Evolutionary conservation across 2,888 invertebrate species (phyloP).

Genomic region (Coelopa pilipes): DNA sequence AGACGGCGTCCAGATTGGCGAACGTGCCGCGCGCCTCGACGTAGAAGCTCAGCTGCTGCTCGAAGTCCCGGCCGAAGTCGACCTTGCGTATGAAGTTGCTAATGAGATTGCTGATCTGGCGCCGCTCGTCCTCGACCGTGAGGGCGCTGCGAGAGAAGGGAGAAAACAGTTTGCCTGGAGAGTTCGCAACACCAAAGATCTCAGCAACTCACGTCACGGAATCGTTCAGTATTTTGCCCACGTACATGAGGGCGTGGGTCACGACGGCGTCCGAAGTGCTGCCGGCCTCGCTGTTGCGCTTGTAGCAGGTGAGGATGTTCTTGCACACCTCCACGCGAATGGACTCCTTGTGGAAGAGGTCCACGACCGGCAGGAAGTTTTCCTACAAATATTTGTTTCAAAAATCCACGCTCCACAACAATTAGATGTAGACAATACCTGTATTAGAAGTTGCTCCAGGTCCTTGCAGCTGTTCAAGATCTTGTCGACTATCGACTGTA

Average conservation of each 20-base stretch:
- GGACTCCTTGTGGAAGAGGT: slow-evolving; percentile 87
- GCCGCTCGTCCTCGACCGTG: slow-evolving; percentile 91
- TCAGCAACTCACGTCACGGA: slow-evolving; percentile 81
- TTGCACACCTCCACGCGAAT: slow-evolving; percentile 87
- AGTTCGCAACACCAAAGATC: not conserved
- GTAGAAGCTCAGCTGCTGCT: slow-evolving; percentile 92
- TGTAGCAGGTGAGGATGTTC: slow-evolving; percentile 77
- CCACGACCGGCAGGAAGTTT: slow-evolving; percentile 89
- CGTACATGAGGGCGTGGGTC: slow-evolving; percentile 87
- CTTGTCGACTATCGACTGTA: slow-evolving; percentile 81
- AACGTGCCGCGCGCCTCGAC: slow-evolving; percentile 92
- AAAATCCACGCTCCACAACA: not conserved
- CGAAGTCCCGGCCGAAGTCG: slow-evolving; percentile 85
- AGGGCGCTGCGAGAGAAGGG: slow-evolving; percentile 75
- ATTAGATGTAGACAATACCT: slow-evolving; percentile 70
- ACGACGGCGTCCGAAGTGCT: slow-evolving; percentile 81
- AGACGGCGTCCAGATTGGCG: slow-evolving; percentile 88
- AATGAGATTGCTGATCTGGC: slow-evolving; percentile 85
- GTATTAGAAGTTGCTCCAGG: slow-evolving; percentile 81
- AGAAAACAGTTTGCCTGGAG: slow-evolving; percentile 8
- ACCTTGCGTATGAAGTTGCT: slow-evolving; percentile 83
- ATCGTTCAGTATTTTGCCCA: slow-evolving; percentile 91
- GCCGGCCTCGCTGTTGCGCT: slow-evolving; percentile 67
- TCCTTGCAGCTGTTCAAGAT: slow-evolving; percentile 81
- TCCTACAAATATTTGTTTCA: slow-evolving; percentile 70